Conservation (phyloP, 1,140 invertebrate genomes). For the Drosophila chauvacae region DNA sequence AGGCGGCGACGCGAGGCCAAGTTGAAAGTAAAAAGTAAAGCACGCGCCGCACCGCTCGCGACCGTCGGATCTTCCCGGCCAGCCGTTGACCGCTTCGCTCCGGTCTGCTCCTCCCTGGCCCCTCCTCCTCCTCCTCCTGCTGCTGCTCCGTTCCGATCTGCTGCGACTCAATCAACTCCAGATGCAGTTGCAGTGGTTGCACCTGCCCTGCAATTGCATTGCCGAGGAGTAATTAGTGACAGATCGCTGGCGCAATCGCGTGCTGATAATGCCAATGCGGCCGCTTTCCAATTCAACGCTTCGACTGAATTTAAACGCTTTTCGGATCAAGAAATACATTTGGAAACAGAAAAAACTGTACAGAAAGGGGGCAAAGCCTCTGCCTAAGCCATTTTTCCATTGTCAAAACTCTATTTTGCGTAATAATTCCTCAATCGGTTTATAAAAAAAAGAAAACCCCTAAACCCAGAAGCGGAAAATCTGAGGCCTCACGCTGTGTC, state of each 20-base stretch:
- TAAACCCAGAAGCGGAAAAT: slow-evolving; percentile 21
- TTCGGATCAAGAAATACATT: slow-evolving; percentile 4
- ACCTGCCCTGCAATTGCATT: slow-evolving; percentile 45
- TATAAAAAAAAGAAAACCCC: slow-evolving; percentile 20
- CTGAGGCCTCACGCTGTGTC: slow-evolving; percentile 61
- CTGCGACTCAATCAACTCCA: slow-evolving; percentile 66
- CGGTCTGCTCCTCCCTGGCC: background rate
- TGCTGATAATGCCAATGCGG: slow-evolving; percentile 64
- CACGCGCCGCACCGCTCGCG: slow-evolving; percentile 74
- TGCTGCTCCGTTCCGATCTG: slow-evolving; percentile 67
- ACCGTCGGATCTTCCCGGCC: slow-evolving; percentile 17
- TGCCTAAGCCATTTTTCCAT: slow-evolving; percentile 26
- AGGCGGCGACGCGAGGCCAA: slow-evolving; percentile 25
- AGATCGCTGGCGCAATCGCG: slow-evolving; percentile 77
- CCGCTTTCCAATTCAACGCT: slow-evolving; percentile 68
- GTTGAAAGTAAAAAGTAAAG: slow-evolving; percentile 59
- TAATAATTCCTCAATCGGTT: slow-evolving; percentile 76
- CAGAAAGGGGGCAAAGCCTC: background rate
- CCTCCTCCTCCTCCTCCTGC: slow-evolving; percentile 1
- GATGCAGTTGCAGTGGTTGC: slow-evolving; percentile 47
- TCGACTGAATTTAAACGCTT: slow-evolving; percentile 61
- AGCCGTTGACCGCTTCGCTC: slow-evolving; percentile 30
- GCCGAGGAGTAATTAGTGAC: slow-evolving; percentile 74
- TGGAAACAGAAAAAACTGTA: background rate
- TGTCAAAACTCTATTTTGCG: slow-evolving; percentile 71